These are phyloP conservation scores for Lochmaea crataegi DNA, from an alignment of 2,888 invertebrate genomes.

Conservation along the genomic window DNA sequence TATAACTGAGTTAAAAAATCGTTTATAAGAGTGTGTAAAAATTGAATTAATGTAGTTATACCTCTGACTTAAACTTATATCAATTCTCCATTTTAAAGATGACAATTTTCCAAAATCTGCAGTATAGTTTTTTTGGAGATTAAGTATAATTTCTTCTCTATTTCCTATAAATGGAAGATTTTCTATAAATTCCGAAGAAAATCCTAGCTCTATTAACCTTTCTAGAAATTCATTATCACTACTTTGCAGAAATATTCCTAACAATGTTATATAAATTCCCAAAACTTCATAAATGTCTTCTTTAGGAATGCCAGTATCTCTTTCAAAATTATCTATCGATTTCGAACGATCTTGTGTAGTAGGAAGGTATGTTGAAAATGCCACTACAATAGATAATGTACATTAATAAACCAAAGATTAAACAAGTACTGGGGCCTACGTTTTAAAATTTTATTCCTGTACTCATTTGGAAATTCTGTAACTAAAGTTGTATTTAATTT, in stretches of 20 bases:
- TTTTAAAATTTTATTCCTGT: constrained; percentile 51
- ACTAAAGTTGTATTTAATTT: constrained; percentile 44
- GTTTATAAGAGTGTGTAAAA: too few species aligned
- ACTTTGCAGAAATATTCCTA: constrained; percentile 49
- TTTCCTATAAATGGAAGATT: constrained; percentile 54
- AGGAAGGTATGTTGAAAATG: constrained; percentile 49
- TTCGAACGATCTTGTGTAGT: constrained; percentile 49
- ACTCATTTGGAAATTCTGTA: constrained; percentile 47
- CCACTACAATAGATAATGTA: constrained; percentile 52
- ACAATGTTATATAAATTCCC: constrained; percentile 51
- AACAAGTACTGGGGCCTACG: constrained; percentile 41
- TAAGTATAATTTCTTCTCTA: constrained; percentile 49
- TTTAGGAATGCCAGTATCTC: constrained; percentile 48
- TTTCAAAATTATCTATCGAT: constrained; percentile 51
- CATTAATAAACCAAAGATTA: constrained; percentile 19
- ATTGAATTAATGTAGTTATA: constrained; percentile 33
- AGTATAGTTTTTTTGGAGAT: constrained; percentile 46
- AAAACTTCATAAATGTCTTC: constrained; percentile 52
- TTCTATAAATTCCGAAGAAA: constrained; percentile 55
- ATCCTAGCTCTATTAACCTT: constrained; percentile 53
- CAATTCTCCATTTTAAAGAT: constrained; percentile 58
- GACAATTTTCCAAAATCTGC: constrained; percentile 46
- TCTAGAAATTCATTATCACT: constrained; percentile 55
- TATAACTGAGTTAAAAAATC: too few species aligned
- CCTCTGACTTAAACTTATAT: constrained; percentile 60